Conservation (phyloP, 2,113 vertebrate genomes). For the Marmota flaviventris region DNA sequence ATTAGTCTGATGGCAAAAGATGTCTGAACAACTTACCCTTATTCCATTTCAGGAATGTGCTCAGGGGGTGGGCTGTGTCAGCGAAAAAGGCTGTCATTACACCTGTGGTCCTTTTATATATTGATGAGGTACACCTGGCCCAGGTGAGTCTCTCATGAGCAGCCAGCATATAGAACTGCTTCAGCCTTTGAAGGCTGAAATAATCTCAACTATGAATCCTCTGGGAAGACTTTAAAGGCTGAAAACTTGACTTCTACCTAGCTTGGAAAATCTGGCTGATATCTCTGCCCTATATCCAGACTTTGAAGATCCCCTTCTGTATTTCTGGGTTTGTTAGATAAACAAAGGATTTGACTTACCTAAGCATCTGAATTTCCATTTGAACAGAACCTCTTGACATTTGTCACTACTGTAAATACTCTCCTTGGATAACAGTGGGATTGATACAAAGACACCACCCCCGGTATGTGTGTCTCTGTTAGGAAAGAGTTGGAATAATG, state of each 20-base stretch:
- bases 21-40: neutral
- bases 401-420: neutral
- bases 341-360: neutral
- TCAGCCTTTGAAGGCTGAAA: neutral
- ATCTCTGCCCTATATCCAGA: neutral
- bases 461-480: neutral
- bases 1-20: neutral
- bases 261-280: neutral
- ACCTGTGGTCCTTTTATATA: neutral
- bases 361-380: neutral
- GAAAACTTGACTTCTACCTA: neutral
- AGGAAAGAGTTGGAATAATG: neutral
- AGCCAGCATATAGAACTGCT: neutral
- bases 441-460: neutral
- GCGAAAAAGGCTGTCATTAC: neutral
- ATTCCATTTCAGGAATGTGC: neutral
- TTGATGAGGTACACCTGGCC: neutral
- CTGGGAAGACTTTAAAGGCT: neutral
- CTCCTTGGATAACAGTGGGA: neutral
- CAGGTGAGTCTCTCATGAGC: neutral
- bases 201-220: neutral
- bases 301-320: neutral
- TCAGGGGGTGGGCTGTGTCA: neutral
- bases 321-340: neutral
- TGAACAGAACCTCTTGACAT: neutral